Evolutionary conservation across 2,113 vertebrate species (phyloP).

Genomic region (Chinchilla lanigera): DNA sequence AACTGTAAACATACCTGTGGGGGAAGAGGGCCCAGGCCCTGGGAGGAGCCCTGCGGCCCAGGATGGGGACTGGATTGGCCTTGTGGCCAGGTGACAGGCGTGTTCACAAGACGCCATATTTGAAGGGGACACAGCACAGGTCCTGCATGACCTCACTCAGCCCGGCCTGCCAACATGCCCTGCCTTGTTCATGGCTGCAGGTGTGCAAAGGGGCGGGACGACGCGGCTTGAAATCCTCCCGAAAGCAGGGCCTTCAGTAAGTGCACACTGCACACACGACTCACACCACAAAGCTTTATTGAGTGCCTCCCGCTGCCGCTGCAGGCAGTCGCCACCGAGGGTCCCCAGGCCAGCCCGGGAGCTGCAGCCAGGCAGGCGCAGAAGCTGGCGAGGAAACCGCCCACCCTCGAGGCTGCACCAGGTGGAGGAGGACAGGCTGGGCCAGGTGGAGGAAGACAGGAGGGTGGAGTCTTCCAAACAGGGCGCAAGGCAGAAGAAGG

Average conservation of each 20-base stretch:
- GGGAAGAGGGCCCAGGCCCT: rapidly evolving
- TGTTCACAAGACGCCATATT: rapidly evolving
- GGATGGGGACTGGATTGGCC: neutral
- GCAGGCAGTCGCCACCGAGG: neutral
- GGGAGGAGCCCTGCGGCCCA: neutral
- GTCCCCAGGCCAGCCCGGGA: neutral
- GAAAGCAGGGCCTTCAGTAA: neutral
- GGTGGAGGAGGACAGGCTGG: neutral
- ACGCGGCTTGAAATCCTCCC: neutral
- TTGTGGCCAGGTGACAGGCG: rapidly evolving
- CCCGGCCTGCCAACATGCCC: rapidly evolving
- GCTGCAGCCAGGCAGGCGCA: neutral
- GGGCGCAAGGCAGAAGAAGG: too few relatives aligned
- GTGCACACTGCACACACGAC: neutral
- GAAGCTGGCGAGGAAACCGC: neutral
- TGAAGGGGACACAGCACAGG: rapidly evolving
- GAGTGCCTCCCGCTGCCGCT: neutral
- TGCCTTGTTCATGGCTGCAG: neutral
- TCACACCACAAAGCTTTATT: slow-evolving; percentile 50
- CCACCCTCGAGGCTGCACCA: neutral
- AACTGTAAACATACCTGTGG: rapidly evolving
- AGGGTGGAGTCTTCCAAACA: neutral
- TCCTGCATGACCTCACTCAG: neutral
- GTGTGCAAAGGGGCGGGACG: neutral
- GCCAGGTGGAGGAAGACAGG: neutral